Conservation (phyloP, 2,113 vertebrate genomes). For the Syngnathus floridae region DNA sequence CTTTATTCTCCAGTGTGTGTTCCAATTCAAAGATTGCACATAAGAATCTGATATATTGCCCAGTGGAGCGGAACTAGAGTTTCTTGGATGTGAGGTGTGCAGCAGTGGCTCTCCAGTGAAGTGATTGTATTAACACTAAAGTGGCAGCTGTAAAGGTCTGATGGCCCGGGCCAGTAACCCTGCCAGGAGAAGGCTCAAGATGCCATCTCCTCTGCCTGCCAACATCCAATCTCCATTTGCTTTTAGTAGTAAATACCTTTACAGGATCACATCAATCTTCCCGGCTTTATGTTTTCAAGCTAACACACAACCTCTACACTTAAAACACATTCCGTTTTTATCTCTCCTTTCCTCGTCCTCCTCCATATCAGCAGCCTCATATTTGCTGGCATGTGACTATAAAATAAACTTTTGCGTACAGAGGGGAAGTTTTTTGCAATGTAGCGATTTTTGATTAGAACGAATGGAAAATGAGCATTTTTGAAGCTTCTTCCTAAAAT, state of each 20-base stretch:
- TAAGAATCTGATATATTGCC: neutral
- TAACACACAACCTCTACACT: neutral
- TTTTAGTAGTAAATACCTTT: neutral
- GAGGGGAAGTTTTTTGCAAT: conserved; percentile 29
- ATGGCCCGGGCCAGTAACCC: neutral
- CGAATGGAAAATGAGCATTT: neutral
- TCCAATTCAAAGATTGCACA: neutral
- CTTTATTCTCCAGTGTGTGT: neutral
- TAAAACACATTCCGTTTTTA: neutral
- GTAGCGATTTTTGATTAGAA: conserved; percentile 7
- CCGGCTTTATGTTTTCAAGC: neutral
- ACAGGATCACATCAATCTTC: neutral
- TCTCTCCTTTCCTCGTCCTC: neutral
- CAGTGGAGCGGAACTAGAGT: neutral
- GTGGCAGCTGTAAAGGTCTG: neutral
- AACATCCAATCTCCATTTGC: neutral
- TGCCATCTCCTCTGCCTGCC: neutral
- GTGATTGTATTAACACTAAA: conserved; percentile 1
- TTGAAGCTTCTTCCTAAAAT: neutral
- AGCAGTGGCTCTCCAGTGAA: neutral
- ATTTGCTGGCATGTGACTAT: conserved; percentile 39
- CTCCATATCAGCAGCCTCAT: neutral
- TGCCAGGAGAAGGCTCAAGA: neutral
- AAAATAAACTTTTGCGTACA: conserved; percentile 30
- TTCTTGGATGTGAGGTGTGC: neutral